Conservation (phyloP, 2,888 invertebrate species). For the Rhagium mordax region DNA sequence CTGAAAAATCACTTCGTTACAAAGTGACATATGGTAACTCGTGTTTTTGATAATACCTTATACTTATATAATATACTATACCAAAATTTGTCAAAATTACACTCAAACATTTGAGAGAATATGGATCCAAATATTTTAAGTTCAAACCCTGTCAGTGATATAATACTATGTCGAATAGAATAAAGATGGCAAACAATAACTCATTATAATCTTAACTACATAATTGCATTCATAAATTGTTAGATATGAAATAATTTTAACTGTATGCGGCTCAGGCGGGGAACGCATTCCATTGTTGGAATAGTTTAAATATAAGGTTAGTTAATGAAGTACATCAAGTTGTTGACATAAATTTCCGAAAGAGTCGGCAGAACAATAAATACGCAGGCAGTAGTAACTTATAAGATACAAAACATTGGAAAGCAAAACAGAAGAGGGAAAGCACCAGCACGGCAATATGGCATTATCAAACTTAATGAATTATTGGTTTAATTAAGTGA, state of each 20-base stretch:
- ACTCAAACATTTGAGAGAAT: no score
- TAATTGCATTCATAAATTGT: conserved; percentile 2
- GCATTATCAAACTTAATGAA: conserved; percentile 45
- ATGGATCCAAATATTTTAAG: no score
- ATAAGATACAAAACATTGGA: conserved; percentile 24
- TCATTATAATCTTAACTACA: background rate
- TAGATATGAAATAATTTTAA: background rate
- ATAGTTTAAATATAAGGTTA: conserved; percentile 3
- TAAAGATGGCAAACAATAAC: background rate
- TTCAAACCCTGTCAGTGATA: no score
- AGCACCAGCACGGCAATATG: conserved; percentile 32
- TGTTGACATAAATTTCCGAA: conserved; percentile 30
- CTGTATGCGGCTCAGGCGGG: background rate
- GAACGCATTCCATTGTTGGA: background rate
- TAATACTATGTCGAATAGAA: background rate
- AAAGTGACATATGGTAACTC: no score
- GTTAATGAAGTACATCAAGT: conserved; percentile 9
- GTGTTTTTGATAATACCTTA: no score
- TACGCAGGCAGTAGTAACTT: conserved; percentile 22
- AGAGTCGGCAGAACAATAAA: conserved; percentile 36
- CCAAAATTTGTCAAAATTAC: no score
- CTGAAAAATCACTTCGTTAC: no score
- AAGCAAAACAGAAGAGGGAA: conserved; percentile 32
- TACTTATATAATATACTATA: no score
- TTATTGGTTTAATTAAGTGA: conserved; percentile 47